Conservation (phyloP, 2,113 vertebrate genomes). For the Gasterosteus nipponicus region DNA sequence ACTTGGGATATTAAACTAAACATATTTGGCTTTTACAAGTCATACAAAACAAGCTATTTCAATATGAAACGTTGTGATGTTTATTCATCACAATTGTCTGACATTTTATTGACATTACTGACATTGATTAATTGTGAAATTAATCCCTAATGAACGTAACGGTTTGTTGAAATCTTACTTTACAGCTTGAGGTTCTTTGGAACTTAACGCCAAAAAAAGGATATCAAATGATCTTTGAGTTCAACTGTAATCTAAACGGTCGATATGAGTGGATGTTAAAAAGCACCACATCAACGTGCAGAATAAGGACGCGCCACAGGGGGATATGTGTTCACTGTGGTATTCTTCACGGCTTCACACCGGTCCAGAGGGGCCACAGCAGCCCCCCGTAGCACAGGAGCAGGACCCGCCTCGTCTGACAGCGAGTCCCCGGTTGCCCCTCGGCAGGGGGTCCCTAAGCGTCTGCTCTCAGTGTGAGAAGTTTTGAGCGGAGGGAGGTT, state of each 20-base stretch:
- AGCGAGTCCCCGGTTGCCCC: slow-evolving; percentile 3
- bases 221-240: neutral
- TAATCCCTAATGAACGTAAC: neutral
- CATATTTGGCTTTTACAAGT: neutral
- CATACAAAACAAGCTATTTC: neutral
- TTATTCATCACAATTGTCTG: neutral
- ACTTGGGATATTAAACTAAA: neutral
- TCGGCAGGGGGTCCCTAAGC: neutral
- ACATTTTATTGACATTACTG: neutral
- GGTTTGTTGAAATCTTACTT: neutral
- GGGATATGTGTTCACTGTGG: neutral
- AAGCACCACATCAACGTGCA: neutral
- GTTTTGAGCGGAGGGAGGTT: neutral
- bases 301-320: neutral
- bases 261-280: neutral
- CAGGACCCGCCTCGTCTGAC: neutral
- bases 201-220: neutral
- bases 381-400: slow-evolving; percentile 61
- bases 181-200: neutral
- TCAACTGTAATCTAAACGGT: neutral
- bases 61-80: neutral
- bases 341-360: too few species aligned
- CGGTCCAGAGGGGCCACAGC: slow-evolving; percentile 17
- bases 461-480: slow-evolving; percentile 3
- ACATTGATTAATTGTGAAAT: neutral